A percentile compares a stretch with the other conserved stretches of the same genome.
Conservation (phyloP, 1,140 invertebrate genomes). For the Saccostrea echinata region DNA sequence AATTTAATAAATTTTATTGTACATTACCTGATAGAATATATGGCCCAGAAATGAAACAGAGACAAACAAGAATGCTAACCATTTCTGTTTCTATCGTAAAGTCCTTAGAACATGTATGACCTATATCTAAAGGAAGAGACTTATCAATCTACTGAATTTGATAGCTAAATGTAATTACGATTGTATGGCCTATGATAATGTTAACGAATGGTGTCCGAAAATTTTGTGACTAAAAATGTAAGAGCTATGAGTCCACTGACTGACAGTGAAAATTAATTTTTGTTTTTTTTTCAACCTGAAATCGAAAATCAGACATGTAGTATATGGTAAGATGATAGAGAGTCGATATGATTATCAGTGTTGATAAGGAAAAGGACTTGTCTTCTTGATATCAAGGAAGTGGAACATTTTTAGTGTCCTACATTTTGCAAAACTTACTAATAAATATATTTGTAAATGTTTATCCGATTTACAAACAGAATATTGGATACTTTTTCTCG, state of each 20-base stretch:
- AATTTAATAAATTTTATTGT: neutral
- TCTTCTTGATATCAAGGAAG: too few species aligned
- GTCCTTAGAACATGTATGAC: neutral
- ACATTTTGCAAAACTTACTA: too few species aligned
- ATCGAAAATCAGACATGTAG: neutral
- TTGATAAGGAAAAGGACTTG: neutral
- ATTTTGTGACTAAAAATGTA: neutral
- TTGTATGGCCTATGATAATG: neutral
- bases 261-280: too few species aligned
- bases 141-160: neutral
- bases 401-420: too few species aligned
- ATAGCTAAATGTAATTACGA: neutral
- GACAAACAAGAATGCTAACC: neutral
- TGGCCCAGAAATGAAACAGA: neutral
- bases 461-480: too few species aligned
- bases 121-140: neutral
- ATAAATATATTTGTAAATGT: too few species aligned
- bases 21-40: constrained; percentile 9
- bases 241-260: too few species aligned
- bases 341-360: neutral
- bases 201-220: neutral
- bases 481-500: too few species aligned
- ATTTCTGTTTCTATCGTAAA: neutral
- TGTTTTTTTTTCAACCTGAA: too few species aligned
- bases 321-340: neutral